A percentile compares a stretch with the other conserved stretches of the same genome.
Conservation (phyloP, 2,113 vertebrate genomes). For the Pomatorhinus ruficollis region DNA sequence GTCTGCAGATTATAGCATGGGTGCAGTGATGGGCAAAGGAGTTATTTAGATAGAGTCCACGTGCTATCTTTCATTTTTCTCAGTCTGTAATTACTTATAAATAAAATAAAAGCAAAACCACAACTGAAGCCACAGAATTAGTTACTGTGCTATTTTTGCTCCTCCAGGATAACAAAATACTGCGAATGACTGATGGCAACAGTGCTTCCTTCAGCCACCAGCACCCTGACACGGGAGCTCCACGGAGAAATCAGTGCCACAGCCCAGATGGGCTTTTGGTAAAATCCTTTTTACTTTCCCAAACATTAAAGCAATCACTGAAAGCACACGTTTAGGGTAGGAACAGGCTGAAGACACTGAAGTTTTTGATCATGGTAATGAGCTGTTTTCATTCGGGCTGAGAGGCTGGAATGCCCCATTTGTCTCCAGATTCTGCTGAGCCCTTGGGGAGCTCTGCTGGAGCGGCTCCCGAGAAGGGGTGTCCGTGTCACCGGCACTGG, state of each 20-base stretch:
- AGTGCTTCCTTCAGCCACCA: not conserved
- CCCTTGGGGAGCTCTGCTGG: not conserved
- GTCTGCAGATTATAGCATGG: not conserved
- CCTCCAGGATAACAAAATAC: not conserved
- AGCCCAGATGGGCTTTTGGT: not conserved
- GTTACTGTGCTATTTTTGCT: not conserved
- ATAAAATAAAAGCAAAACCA: slow-evolving; percentile 17
- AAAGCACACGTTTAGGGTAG: not conserved
- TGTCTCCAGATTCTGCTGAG: not conserved
- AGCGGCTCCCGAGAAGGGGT: not conserved
- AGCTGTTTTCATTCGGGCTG: not conserved
- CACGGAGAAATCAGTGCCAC: not conserved
- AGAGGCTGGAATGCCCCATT: not conserved
- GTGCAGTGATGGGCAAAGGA: not conserved
- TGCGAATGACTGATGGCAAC: not conserved
- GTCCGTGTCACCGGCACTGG: accelerated
- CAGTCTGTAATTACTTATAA: not conserved
- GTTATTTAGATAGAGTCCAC: not conserved
- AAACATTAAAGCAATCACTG: not conserved
- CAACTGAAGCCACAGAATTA: not conserved
- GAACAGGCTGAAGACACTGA: not conserved
- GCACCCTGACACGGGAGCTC: not conserved
- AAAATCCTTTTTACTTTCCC: not conserved
- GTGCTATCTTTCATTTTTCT: not conserved
- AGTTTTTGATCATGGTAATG: not conserved